These are phyloP conservation scores for Pegoplata infirma DNA, from an alignment of 2,888 invertebrate genomes.

Conservation along the genomic window DNA sequence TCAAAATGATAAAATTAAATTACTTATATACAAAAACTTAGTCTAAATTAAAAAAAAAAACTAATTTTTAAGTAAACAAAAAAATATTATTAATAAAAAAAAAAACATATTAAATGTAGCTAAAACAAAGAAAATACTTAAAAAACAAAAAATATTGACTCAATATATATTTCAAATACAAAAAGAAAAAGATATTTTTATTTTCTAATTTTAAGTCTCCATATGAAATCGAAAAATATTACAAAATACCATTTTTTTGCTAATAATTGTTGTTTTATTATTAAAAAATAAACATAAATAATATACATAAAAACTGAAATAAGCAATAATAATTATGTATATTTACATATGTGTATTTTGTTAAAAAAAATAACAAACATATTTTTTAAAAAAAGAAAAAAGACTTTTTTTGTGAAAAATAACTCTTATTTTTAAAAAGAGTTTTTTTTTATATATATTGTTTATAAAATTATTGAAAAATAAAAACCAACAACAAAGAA, in stretches of 20 bases:
- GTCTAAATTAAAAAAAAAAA: conserved; percentile 20
- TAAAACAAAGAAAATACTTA: conserved; percentile 27
- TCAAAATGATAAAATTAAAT: conserved; percentile 10
- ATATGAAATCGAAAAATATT: conserved; percentile 16
- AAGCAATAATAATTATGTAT: conserved; percentile 58
- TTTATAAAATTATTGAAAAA: conserved; percentile 36
- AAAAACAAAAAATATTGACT: conserved; percentile 39
- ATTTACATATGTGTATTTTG: conserved; percentile 60
- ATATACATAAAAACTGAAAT: too few relatives aligned
- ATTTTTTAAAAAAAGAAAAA: conserved; percentile 49
- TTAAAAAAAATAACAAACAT: conserved; percentile 47
- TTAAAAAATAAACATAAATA: conserved; percentile 31
- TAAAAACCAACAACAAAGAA: background rate
- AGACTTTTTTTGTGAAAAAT: conserved; percentile 52
- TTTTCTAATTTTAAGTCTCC: conserved; percentile 42
- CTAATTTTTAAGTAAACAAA: conserved; percentile 2
- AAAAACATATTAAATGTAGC: conserved; percentile 30
- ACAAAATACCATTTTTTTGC: conserved; percentile 48
- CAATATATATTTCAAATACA: conserved; percentile 36
- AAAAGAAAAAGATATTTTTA: conserved; percentile 17
- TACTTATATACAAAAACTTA: conserved; percentile 35
- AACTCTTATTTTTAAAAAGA: conserved; percentile 32
- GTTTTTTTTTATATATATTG: conserved; percentile 48
- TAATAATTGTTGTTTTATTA: conserved; percentile 57
- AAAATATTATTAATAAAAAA: conserved; percentile 6